These are phyloP conservation scores for Pristionchus exspectatus DNA, from an alignment of 2,888 invertebrate species.

Conservation along the genomic window DNA sequence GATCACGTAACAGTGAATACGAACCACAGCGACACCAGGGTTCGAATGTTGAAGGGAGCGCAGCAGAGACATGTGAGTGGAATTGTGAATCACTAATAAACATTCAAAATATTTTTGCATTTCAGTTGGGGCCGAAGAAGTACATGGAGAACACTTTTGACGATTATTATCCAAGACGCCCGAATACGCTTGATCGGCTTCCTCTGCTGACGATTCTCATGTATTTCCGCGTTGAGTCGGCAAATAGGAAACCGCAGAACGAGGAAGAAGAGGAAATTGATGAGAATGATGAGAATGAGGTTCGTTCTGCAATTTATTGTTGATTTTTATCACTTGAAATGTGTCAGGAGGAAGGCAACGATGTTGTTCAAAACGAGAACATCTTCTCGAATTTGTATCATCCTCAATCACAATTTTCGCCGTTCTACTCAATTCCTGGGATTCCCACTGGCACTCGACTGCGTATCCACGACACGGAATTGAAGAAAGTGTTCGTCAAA, in stretches of 20 bases:
- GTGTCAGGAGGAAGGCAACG: not conserved
- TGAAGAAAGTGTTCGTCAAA: not conserved
- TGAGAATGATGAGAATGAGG: not conserved
- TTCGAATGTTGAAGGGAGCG: not conserved
- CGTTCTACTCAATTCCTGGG: not conserved
- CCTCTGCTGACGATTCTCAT: not conserved
- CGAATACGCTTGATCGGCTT: not conserved
- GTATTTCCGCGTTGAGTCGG: not conserved
- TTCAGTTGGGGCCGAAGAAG: not conserved
- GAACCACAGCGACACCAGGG: not conserved
- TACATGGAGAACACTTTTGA: constrained; percentile 1
- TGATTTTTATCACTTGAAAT: no score
- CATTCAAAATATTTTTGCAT: not conserved
- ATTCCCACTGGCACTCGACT: not conserved
- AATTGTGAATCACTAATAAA: not conserved
- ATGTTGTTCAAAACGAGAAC: not conserved
- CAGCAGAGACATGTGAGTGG: not conserved
- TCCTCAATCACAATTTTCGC: not conserved
- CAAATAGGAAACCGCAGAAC: not conserved
- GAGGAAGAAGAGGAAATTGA: not conserved
- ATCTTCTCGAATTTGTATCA: not conserved
- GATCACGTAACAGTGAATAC: constrained; percentile 8
- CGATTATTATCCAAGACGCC: constrained; percentile 19
- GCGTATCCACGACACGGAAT: not conserved
- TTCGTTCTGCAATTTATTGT: not conserved